Percentiles rank a stretch among this genome's conserved stretches.
Evolutionary conservation across 1,140 invertebrate genomes (phyloP).

Genomic region (Polypedilum pembai): DNA sequence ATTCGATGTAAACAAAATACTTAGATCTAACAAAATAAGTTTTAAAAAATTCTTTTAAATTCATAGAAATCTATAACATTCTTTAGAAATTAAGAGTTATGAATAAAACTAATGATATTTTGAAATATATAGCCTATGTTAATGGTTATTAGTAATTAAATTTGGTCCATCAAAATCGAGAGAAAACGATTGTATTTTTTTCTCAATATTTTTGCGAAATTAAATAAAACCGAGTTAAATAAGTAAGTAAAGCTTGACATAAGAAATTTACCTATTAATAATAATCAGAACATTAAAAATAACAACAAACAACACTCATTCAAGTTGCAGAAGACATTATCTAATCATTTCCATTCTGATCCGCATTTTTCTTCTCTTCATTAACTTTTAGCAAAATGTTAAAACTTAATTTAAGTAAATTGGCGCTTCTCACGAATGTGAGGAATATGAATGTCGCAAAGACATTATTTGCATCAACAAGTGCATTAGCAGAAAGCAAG

Average conservation of each 20-base stretch:
- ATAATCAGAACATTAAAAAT: background rate
- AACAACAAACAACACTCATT: background rate
- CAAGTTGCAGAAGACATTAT: background rate
- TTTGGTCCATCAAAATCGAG: too few species aligned
- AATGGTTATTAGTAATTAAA: too few species aligned
- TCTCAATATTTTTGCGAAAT: background rate
- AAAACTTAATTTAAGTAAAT: background rate
- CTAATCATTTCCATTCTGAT: background rate
- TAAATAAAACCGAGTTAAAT: background rate
- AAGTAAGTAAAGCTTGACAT: conserved; percentile 5
- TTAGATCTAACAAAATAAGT: too few species aligned
- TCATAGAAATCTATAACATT: too few species aligned
- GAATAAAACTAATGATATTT: too few species aligned
- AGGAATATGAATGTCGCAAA: background rate
- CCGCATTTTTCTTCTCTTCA: background rate
- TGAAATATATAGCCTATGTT: too few species aligned
- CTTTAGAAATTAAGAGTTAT: too few species aligned
- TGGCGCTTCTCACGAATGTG: background rate
- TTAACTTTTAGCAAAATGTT: background rate
- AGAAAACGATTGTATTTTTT: too few species aligned
- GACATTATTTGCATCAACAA: conserved; percentile 3
- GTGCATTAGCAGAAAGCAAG: background rate
- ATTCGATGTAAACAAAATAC: background rate
- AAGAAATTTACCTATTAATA: background rate
- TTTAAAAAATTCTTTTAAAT: too few species aligned